Conservation (phyloP, 1,140 invertebrate species). For the Pseudomyrmex sp. region DNA sequence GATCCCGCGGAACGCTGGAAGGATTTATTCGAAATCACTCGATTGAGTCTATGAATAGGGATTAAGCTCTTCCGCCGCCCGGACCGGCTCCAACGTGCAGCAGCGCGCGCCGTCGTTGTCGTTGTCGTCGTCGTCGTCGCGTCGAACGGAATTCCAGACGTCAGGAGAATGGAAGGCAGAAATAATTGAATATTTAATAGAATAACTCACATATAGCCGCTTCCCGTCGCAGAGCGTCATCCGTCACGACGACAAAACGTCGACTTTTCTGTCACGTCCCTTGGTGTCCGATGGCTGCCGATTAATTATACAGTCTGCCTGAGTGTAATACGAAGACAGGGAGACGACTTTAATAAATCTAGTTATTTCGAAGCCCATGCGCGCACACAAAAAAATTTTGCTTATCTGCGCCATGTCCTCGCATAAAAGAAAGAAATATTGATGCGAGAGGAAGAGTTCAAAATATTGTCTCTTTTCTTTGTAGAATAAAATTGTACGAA, state of each 20-base stretch:
- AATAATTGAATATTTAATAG: constrained; percentile 78
- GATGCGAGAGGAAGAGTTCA: not conserved
- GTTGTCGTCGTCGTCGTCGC: constrained; percentile 14
- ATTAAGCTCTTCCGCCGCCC: constrained; percentile 60
- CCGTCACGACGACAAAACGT: constrained; percentile 56
- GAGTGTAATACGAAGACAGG: constrained; percentile 46
- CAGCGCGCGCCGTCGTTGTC: not conserved
- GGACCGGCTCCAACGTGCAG: not conserved
- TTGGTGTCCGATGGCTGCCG: constrained; percentile 32
- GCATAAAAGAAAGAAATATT: constrained; percentile 12
- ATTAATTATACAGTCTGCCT: constrained; percentile 61
- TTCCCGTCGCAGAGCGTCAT: constrained; percentile 38
- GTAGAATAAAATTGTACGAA: constrained; percentile 7
- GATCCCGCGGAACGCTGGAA: constrained; percentile 72
- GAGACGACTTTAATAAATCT: constrained; percentile 54
- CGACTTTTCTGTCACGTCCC: constrained; percentile 63
- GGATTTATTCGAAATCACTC: constrained; percentile 77
- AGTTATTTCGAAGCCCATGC: constrained; percentile 37
- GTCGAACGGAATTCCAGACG: constrained; percentile 60
- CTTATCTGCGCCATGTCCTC: constrained; percentile 7
- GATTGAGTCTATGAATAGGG: constrained; percentile 76
- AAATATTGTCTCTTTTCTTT: not conserved
- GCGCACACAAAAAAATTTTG: constrained; percentile 18
- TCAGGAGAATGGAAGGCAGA: constrained; percentile 62
- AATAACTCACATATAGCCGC: constrained; percentile 64